A percentile compares a stretch with the other conserved stretches of the same genome.
Evolutionary conservation across 2,888 invertebrate species (phyloP).

Genomic region (Cantharis rustica): DNA sequence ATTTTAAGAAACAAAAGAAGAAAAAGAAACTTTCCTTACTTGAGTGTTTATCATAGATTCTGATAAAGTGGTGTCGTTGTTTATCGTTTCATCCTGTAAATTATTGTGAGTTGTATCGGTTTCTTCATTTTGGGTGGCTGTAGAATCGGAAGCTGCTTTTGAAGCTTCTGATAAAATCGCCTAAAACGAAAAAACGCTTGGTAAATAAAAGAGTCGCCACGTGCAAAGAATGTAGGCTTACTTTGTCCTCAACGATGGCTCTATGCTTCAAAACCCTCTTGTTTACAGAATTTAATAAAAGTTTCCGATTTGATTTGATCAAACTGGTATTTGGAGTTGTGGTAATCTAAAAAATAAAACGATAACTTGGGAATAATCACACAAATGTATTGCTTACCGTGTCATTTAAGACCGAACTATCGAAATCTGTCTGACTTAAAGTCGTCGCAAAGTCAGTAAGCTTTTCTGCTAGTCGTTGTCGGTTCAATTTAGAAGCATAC

Average conservation of each 20-base stretch:
- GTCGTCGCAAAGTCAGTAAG: constrained; percentile 57
- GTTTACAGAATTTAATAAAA: constrained; percentile 29
- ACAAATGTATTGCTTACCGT: not conserved
- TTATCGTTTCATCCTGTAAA: constrained; percentile 2
- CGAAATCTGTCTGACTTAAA: constrained; percentile 37
- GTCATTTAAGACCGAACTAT: constrained; percentile 4
- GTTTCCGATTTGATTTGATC: constrained; percentile 34
- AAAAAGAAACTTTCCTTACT: not conserved
- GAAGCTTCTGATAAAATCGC: not conserved
- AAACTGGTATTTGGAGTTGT: constrained; percentile 7
- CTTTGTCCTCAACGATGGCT: not conserved
- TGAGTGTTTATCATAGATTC: constrained; percentile 24
- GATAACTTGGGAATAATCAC: not conserved
- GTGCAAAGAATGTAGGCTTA: not conserved
- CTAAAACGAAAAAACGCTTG: not conserved
- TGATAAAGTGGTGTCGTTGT: constrained; percentile 11
- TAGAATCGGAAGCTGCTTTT: not conserved
- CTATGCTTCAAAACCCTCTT: constrained; percentile 28
- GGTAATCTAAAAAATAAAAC: constrained; percentile 6
- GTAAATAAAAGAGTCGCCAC: not conserved
- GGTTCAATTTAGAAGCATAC: constrained; percentile 80
- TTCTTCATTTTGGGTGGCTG: not conserved
- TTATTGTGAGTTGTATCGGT: not conserved
- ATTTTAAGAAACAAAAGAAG: not conserved
- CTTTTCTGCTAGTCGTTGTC: constrained; percentile 78